Evolutionary conservation across 2,888 invertebrate species (phyloP), one percentile per base, ranked within the genome.

Genomic region (Suillia variegata): DNA sequence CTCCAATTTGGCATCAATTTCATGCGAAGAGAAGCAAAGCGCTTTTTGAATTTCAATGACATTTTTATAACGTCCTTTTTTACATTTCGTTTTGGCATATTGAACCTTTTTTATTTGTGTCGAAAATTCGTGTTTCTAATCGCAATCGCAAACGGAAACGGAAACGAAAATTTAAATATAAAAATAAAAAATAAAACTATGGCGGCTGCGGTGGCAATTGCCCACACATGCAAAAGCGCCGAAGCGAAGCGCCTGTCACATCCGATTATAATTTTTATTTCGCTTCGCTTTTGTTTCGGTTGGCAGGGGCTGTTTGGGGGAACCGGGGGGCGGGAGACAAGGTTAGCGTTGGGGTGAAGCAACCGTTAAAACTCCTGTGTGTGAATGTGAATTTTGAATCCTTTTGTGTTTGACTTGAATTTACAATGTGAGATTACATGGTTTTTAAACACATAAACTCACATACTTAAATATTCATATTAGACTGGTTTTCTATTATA

Each of bases 231-330:
- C 53, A 52, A 18, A 58, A 50, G 33, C 59, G 56, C 18, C 60
- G 21, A 58, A 50, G 33, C 59, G 21, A 58, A 50, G 33, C 59
- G 56, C 18, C 60, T 63, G 62, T 60, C 63, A 63, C 62, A 63
- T 62, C 58, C 63, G 62, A 56, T 62, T 64, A 59, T 59, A 59
- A 64, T 55, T 64, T 62, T 59, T 57, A 57, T 61, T 58, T 49
- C 50, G 54, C 52, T 56, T 60, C 38, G 15, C 42, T 33, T 48
- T 58, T 62, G 53, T 48, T 50, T 45, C 15, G 24, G 18, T 47
- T 4, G 6, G 18, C 17, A 18, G 47, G 21, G 13, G 47, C 18
- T 5, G n/a, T n/a, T n/a, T n/a, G n/a, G n/a, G n/a, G n/a, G n/a
- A n/a, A n/a, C n/a, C n/a, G n/a, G n/a, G n/a, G n/a, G n/a, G n/a